Evolutionary conservation across 2,888 invertebrate genomes (phyloP).

Genomic region (Cheilosia impressa): DNA sequence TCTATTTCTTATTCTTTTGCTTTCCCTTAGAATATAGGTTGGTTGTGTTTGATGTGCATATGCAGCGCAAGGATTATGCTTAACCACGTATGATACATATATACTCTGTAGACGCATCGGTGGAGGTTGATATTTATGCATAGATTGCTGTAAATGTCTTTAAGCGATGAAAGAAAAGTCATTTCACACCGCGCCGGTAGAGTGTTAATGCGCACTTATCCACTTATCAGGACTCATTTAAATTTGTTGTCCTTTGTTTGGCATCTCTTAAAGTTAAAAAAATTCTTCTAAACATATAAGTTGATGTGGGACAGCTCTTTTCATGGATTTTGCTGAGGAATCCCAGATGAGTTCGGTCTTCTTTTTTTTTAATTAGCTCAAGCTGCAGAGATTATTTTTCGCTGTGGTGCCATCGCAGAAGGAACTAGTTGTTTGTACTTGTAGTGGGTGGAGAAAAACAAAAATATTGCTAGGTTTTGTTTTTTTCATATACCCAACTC

Average conservation of each 20-base stretch:
- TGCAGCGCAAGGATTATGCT: conserved; percentile 62
- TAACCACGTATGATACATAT: conserved; percentile 29
- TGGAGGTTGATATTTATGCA: conserved; percentile 39
- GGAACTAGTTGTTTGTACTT: background rate
- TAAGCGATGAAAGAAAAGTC: conserved; percentile 39
- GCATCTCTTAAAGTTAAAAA: no score
- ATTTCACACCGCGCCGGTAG: conserved; percentile 15
- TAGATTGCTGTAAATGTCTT: conserved; percentile 19
- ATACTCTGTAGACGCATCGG: conserved; percentile 37
- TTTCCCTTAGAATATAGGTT: conserved; percentile 69
- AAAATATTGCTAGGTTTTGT: conserved; percentile 9
- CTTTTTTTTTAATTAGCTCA: conserved; percentile 5
- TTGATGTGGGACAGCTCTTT: no score
- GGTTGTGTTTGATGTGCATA: conserved; percentile 61
- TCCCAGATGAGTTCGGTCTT: background rate
- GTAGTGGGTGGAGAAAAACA: conserved; percentile 5
- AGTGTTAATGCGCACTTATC: conserved; percentile 24
- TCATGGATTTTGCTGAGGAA: no score
- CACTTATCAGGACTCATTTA: conserved; percentile 9
- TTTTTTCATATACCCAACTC: background rate
- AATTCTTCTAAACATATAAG: no score
- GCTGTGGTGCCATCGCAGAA: conserved; percentile 23
- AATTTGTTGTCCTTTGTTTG: background rate
- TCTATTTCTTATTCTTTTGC: conserved; percentile 67
- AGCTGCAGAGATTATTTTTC: conserved; percentile 6